Base-by-base conservation (phyloP, 1,140 invertebrate genomes). In the Halyomorpha halys region DNA sequence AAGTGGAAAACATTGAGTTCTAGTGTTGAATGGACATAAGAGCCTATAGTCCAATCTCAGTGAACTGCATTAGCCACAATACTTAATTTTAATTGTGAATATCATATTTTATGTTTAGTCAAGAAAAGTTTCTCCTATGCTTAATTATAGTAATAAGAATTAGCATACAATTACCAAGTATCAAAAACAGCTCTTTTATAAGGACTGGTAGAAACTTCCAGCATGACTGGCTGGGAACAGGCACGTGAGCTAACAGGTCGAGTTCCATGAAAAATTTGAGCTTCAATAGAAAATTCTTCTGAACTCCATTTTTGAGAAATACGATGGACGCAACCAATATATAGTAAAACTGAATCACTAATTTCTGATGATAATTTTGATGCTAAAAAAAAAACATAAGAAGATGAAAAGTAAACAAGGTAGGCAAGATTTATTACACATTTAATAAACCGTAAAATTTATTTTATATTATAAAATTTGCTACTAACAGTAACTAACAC, bases 211-310 rank as follows among this genome's bases (percentile, higher is more conserved):
- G 78, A 81, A 16, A 83, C 77, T 18, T 82, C 79, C 68, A 80
- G 81, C 47, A n/a, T 49, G 1, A 49, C 47, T 0, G 82, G 81
- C 71, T 83, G 81, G 0, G 87, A 84, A 14, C 85, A 73, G 51
- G 86, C 81, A 0, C 84, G 78, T 64, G 83, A 79, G 23, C 85
- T 86, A 21, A 94, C 78, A 14, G 85, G 83, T 56, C 87, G 78
- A 0, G 89, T 90, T 9, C 92, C 93, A 75, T 97, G 86, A 73
- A 87, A 94, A 53, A 96, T 81, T 72, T 92, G 88, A 30, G 85
- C 87, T 54, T 84, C 83, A 14, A 95, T 81, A 62, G 87, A 80
- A 71, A 90, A 96, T 71, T 90, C 86, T 70, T 93, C 87, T 74
- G 89, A 89, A 65, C 81, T 82, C 90, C 91, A 94, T 44, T 84